Evolutionary conservation across 2,797 vertebrate species (phyloP).

Genomic region (Champsocephalus gunnari): DNA sequence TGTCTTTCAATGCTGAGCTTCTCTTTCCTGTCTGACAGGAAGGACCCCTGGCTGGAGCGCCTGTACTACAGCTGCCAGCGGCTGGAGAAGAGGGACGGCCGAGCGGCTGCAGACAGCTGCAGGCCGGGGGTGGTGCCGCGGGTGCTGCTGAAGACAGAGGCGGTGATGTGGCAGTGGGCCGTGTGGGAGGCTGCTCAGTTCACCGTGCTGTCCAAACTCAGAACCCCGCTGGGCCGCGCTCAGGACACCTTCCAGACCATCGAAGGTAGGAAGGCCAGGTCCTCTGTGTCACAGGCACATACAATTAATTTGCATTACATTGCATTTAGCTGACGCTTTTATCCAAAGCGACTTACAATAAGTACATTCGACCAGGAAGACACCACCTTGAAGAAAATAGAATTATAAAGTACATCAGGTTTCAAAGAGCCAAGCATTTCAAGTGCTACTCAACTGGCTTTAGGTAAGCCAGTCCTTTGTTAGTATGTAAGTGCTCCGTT

Average conservation of each 20-base stretch:
- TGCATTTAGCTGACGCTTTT: no score
- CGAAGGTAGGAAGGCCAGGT: conserved; percentile 87
- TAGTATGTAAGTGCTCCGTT: no score
- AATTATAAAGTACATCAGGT: no score
- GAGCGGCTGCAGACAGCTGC: conserved; percentile 37
- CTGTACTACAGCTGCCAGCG: conserved; percentile 98
- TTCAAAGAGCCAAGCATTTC: no score
- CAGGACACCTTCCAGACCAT: conserved; percentile 99
- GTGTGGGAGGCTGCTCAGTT: conserved; percentile 99
- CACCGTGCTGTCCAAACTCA: conserved; percentile 95
- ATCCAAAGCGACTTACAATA: no score
- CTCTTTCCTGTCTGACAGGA: conserved; percentile 79
- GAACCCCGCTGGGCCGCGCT: conserved; percentile 95
- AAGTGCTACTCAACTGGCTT: no score
- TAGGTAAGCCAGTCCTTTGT: no score
- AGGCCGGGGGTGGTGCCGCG: conserved; percentile 85
- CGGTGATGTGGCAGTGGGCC: conserved; percentile 98
- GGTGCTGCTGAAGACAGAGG: conserved; percentile 92
- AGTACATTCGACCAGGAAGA: no score
- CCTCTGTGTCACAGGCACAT: background rate
- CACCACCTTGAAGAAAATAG: no score
- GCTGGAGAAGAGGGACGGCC: conserved; percentile 89
- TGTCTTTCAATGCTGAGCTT: background rate
- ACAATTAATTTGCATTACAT: background rate
- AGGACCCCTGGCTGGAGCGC: conserved; percentile 97